These are phyloP conservation scores for Rhamphomyia laevipes DNA, from an alignment of 2,888 invertebrate genomes.

Conservation along the genomic window DNA sequence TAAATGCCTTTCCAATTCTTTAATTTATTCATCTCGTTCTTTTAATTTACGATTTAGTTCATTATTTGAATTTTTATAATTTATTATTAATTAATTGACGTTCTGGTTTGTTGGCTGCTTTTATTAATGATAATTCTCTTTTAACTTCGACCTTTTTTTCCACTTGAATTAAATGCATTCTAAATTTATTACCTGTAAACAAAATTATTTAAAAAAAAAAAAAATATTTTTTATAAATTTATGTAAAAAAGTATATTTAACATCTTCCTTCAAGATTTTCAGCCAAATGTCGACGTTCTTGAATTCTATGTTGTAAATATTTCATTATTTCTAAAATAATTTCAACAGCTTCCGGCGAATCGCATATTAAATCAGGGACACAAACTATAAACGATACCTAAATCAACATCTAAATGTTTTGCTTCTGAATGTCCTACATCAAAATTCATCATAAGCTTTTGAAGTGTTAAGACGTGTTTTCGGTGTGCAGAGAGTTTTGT, in stretches of 20 bases:
- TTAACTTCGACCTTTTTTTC: conserved; percentile 56
- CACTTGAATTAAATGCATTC: conserved; percentile 52
- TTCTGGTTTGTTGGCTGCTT: conserved; percentile 53
- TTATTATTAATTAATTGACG: conserved; percentile 48
- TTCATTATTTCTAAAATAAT: conserved; percentile 54
- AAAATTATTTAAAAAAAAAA: background rate
- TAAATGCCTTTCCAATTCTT: conserved; percentile 47
- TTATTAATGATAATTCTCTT: conserved; percentile 54
- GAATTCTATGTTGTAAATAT: conserved; percentile 56
- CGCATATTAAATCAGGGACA: conserved; percentile 59
- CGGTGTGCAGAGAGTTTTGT: no score
- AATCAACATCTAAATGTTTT: conserved; percentile 40
- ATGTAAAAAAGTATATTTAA: conserved; percentile 30
- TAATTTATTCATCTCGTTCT: conserved; percentile 52
- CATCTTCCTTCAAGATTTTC: conserved; percentile 51
- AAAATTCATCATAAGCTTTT: no score
- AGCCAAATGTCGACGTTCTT: conserved; percentile 49
- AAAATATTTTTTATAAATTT: background rate
- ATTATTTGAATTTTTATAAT: conserved; percentile 51
- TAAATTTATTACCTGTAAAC: conserved; percentile 44
- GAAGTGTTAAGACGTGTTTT: no score
- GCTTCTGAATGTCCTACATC: conserved; percentile 32
- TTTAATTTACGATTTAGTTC: conserved; percentile 49
- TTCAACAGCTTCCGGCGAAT: conserved; percentile 51
- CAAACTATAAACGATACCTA: conserved; percentile 57